These are phyloP conservation scores for Drosophila nr. perissopoda DNA, from an alignment of 2,888 invertebrate genomes.

Conservation along the genomic window DNA sequence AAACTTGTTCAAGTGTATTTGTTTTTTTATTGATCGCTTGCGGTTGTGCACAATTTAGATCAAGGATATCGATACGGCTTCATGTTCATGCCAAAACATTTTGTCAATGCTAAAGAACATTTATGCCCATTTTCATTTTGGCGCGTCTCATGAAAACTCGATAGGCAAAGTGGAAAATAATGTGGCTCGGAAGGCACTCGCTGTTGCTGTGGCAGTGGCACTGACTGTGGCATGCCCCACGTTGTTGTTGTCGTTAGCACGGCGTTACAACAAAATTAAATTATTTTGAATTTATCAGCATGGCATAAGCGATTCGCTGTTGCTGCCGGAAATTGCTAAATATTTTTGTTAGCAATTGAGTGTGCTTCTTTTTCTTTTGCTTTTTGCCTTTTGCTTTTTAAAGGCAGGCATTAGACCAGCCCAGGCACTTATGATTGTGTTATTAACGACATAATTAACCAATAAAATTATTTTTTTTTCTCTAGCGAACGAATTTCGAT, in stretches of 20 bases:
- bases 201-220: not conserved
- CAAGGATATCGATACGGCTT: conserved; percentile 79
- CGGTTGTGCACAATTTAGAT: conserved; percentile 82
- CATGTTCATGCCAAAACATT: conserved; percentile 75
- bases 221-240: conserved; percentile 3
- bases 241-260: conserved; percentile 36
- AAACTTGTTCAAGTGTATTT: conserved; percentile 64
- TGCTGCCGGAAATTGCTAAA: conserved; percentile 72
- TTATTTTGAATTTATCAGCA: conserved; percentile 77
- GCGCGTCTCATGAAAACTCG: conserved; percentile 55
- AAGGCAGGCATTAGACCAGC: conserved; percentile 17
- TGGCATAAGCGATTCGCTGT: conserved; percentile 50
- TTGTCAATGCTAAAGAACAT: conserved; percentile 75
- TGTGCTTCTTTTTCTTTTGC: not conserved
- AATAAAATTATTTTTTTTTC: conserved; percentile 26
- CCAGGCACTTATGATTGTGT: conserved; percentile 59
- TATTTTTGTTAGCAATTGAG: conserved; percentile 74
- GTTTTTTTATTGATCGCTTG: conserved; percentile 79
- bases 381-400: conserved; percentile 7
- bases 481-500: conserved; percentile 21
- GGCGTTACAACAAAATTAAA: conserved; percentile 71
- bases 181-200: conserved; percentile 65
- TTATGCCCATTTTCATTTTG: conserved; percentile 76
- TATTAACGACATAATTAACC: conserved; percentile 80
- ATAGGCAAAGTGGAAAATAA: conserved; percentile 75